phyloP scores from a whole-genome alignment of 2,797 vertebrate genomes.

The Merluccius polli region DNA sequence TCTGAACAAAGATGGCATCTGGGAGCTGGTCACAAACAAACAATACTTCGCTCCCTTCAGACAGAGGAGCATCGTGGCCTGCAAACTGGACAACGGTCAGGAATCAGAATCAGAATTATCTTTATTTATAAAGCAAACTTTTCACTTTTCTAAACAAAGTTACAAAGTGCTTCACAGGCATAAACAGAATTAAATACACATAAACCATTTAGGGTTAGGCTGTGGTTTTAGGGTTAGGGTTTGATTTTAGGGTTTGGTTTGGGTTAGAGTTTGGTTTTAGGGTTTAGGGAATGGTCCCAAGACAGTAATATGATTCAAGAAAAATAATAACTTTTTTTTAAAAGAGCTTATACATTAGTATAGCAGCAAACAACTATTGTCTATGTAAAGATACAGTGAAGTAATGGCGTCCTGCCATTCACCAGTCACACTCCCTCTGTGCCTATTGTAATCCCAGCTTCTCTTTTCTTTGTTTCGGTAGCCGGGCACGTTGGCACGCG shows the following conservation, averaged over 20 bases:
- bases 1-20: conserved; percentile 76
- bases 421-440: no score
- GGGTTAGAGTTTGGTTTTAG: neutral
- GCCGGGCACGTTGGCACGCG: no score
- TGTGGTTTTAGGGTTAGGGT: no score
- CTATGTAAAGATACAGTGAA: no score
- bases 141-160: no score
- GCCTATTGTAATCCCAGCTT: no score
- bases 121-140: neutral
- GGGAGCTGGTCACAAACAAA: conserved; percentile 73
- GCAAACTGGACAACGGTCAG: conserved; percentile 89
- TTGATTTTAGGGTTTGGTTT: neutral
- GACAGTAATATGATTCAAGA: neutral
- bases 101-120: neutral
- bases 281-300: neutral
- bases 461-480: no score
- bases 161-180: neutral
- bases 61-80: conserved; percentile 81
- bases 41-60: conserved; percentile 65
- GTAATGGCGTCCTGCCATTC: no score
- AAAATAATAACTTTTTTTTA: neutral
- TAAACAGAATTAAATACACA: no score
- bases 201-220: neutral
- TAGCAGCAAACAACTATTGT: no score
- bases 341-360: no score